Conservation (phyloP, 2,888 invertebrate species). For the Spodoptera picta region DNA sequence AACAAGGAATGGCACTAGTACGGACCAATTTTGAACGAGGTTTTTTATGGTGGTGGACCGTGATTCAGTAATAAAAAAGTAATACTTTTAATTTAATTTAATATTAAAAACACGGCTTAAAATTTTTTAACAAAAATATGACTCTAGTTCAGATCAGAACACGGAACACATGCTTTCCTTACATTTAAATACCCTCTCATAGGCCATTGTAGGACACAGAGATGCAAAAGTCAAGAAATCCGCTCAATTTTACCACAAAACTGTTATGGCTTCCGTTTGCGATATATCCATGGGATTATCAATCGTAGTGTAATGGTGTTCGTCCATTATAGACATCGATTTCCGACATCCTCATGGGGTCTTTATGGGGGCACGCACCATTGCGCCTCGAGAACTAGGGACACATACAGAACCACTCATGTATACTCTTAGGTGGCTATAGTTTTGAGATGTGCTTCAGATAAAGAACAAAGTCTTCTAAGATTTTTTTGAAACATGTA, state of each 20-base stretch:
- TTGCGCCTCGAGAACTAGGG: conserved; percentile 75
- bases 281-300: conserved; percentile 86
- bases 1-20: background rate
- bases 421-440: conserved; percentile 45
- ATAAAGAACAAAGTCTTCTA: conserved; percentile 6
- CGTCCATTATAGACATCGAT: conserved; percentile 87
- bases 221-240: conserved; percentile 68
- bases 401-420: conserved; percentile 70
- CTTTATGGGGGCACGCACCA: conserved; percentile 87
- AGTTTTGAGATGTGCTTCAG: conserved; percentile 42
- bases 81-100: too few species aligned
- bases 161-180: too few species aligned
- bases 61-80: too few species aligned
- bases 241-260: conserved; percentile 88
- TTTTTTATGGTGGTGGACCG: too few species aligned
- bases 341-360: conserved; percentile 82
- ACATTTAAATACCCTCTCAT: conserved; percentile 22
- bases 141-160: too few species aligned
- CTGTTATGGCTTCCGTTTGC: conserved; percentile 87
- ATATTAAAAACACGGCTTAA: too few species aligned
- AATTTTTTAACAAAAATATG: too few species aligned
- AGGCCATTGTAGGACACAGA: conserved; percentile 50
- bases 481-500: background rate
- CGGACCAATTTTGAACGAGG: background rate
- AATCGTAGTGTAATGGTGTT: conserved; percentile 87